Conservation (phyloP, 1,140 invertebrate genomes). For the Lucilia sericata region DNA sequence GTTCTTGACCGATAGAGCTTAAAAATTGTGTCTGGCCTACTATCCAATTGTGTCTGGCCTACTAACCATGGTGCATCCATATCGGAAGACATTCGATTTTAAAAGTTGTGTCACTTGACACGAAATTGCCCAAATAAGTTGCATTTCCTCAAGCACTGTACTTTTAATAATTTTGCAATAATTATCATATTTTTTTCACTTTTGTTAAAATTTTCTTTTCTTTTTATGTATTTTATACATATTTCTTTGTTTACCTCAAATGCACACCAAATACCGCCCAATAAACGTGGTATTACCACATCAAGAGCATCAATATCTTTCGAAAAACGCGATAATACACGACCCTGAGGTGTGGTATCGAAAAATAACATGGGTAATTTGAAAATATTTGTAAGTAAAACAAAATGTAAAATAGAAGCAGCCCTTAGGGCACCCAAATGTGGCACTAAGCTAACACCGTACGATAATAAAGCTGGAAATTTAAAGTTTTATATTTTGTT, state of each 20-base stretch:
- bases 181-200: neutral
- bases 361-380: constrained; percentile 84
- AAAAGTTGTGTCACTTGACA: no score
- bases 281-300: constrained; percentile 77
- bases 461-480: constrained; percentile 74
- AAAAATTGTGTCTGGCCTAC: no score
- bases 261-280: constrained; percentile 80
- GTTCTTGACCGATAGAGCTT: no score
- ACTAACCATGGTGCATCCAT: no score
- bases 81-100: no score
- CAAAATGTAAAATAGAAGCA: constrained; percentile 79
- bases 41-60: no score
- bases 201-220: neutral
- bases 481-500: constrained; percentile 1
- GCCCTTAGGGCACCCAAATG: constrained; percentile 80
- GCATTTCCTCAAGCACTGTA: no score
- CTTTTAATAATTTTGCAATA: neutral
- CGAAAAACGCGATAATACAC: constrained; percentile 88
- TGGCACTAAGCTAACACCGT: constrained; percentile 78
- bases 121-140: no score
- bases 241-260: constrained; percentile 78
- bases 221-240: neutral
- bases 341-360: constrained; percentile 88
- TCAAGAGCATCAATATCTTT: constrained; percentile 84
- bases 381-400: constrained; percentile 81